Percentiles rank a stretch among this genome's conserved stretches.
These are phyloP conservation scores for Tachypleus tridentatus DNA, from an alignment of 1,140 invertebrate genomes.

Conservation along the genomic window DNA sequence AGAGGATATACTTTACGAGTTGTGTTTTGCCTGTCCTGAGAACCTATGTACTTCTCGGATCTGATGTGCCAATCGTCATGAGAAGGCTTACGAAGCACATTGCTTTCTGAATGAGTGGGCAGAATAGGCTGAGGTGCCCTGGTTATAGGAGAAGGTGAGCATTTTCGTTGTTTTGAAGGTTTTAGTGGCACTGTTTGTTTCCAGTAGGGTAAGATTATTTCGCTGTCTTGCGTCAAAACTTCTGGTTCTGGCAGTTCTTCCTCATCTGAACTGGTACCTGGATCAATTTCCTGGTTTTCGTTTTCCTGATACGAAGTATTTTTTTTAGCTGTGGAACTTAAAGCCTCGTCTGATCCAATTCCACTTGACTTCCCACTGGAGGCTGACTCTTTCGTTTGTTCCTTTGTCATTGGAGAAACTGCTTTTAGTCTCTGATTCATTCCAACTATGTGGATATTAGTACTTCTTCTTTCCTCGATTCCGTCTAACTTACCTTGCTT, in stretches of 20 bases:
- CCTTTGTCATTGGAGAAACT: not conserved
- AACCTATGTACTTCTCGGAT: no score
- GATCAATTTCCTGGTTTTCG: slow-evolving; percentile 19
- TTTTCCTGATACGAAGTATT: slow-evolving; percentile 16
- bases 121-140: no score
- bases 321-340: slow-evolving; percentile 42
- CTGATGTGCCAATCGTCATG: no score
- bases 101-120: no score
- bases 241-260: slow-evolving; percentile 9
- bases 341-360: slow-evolving; percentile 75
- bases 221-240: not conserved
- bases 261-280: slow-evolving; percentile 19
- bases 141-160: no score
- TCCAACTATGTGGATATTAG: slow-evolving; percentile 21
- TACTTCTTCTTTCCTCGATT: slow-evolving; percentile 49
- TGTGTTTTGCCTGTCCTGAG: no score
- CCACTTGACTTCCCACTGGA: slow-evolving; percentile 45
- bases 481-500: slow-evolving; percentile 56
- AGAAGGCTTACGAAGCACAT: no score
- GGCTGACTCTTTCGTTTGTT: not conserved
- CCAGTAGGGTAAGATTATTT: not conserved
- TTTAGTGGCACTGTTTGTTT: no score
- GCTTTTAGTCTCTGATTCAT: not conserved
- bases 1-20: no score
- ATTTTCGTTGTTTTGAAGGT: no score